Evolutionary conservation across 2,888 invertebrate species (phyloP).

Genomic region (Ptychoptera contaminata): DNA sequence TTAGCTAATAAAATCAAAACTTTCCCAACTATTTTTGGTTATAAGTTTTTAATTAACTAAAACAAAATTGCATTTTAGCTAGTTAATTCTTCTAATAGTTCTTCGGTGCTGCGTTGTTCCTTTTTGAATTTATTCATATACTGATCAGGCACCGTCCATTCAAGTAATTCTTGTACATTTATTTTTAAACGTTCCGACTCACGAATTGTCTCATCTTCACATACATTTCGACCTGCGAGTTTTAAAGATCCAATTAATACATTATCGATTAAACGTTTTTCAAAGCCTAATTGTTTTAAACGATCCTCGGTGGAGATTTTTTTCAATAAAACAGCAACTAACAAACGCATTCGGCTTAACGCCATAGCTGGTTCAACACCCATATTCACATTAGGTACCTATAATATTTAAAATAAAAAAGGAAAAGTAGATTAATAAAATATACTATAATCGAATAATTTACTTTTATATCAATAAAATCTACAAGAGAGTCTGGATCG

Average conservation of each 20-base stretch:
- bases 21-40: too few relatives aligned
- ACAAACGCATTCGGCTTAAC: slow-evolving; percentile 58
- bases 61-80: slow-evolving; percentile 1
- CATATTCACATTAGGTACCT: slow-evolving; percentile 21
- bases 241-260: slow-evolving; percentile 62
- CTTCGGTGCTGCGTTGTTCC: slow-evolving; percentile 61
- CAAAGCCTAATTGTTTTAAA: slow-evolving; percentile 61
- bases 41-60: too few relatives aligned
- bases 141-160: slow-evolving; percentile 64
- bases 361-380: slow-evolving; percentile 38
- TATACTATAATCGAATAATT: neutral
- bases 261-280: slow-evolving; percentile 58
- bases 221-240: slow-evolving; percentile 53
- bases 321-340: slow-evolving; percentile 64
- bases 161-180: slow-evolving; percentile 62
- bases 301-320: slow-evolving; percentile 69
- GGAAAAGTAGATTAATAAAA: too few relatives aligned
- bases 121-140: slow-evolving; percentile 61
- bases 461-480: neutral
- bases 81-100: slow-evolving; percentile 60
- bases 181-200: slow-evolving; percentile 49
- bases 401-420: too few relatives aligned
- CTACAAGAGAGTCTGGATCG: neutral
- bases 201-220: slow-evolving; percentile 37
- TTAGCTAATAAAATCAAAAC: too few relatives aligned